These are phyloP conservation scores for Numenius arquata DNA, from an alignment of 2,113 vertebrate genomes.

Conservation along the genomic window DNA sequence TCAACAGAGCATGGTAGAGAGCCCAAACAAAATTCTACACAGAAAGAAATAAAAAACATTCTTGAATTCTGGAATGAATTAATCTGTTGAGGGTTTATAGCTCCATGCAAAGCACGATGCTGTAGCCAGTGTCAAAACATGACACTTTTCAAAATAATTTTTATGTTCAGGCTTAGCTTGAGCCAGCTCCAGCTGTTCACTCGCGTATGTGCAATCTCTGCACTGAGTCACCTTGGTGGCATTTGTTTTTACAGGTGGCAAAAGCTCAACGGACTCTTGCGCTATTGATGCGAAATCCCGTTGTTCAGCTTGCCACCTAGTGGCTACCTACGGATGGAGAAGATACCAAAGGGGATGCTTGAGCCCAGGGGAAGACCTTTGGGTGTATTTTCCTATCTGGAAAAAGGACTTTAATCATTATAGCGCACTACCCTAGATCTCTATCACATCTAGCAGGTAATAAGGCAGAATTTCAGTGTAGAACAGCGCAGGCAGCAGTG, in stretches of 20 bases:
- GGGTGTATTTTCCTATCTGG: background rate
- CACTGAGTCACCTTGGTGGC: background rate
- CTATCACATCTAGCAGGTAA: background rate
- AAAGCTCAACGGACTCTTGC: background rate
- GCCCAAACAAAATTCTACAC: background rate
- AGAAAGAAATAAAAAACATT: background rate
- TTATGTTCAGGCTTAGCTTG: background rate
- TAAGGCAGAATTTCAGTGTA: background rate
- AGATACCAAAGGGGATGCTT: background rate
- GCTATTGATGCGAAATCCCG: rapidly evolving
- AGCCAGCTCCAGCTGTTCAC: background rate
- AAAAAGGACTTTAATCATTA: background rate
- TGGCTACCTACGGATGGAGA: background rate
- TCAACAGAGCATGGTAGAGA: background rate
- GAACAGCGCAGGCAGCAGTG: background rate
- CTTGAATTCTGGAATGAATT: background rate
- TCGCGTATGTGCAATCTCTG: background rate
- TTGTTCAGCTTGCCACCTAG: constrained; percentile 44
- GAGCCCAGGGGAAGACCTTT: background rate
- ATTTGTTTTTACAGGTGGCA: background rate
- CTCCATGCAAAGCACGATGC: background rate
- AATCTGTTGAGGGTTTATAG: background rate
- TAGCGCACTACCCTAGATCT: background rate
- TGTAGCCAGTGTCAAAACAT: background rate
- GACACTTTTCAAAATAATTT: background rate